These are phyloP conservation scores for Passer montanus DNA, from an alignment of 2,113 vertebrate genomes.

Conservation along the genomic window DNA sequence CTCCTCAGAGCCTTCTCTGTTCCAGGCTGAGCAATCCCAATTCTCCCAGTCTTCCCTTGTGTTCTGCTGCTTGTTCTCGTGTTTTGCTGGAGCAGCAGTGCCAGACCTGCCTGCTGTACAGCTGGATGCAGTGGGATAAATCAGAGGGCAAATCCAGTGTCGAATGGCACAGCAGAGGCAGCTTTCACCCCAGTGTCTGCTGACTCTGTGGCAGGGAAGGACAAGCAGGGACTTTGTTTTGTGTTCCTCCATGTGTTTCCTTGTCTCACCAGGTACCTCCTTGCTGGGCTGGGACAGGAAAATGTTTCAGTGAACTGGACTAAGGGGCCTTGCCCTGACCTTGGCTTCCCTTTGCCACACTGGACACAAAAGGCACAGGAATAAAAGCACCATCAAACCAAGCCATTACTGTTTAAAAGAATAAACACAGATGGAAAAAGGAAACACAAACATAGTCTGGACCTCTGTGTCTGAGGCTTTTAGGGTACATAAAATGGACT, in stretches of 20 bases:
- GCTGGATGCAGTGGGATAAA: background rate
- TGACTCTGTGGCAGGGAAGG: background rate
- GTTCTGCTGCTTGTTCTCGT: background rate
- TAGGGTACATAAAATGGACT: background rate
- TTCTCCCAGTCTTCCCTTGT: background rate
- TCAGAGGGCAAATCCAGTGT: background rate
- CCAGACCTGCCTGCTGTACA: background rate
- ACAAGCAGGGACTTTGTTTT: background rate
- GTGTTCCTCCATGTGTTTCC: background rate
- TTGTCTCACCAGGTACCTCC: background rate
- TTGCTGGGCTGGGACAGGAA: background rate
- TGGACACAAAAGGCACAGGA: background rate
- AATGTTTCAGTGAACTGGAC: background rate
- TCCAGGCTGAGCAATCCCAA: background rate
- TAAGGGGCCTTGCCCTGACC: background rate
- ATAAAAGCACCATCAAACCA: background rate
- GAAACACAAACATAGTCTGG: background rate
- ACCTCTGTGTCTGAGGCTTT: background rate
- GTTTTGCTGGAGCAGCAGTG: background rate
- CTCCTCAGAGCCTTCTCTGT: background rate
- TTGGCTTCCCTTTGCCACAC: background rate
- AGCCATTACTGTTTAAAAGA: background rate
- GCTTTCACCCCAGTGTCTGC: accelerated
- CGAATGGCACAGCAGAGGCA: background rate
- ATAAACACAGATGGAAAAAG: background rate